Conservation (phyloP, 2,888 invertebrate species). For the Formica aserva region DNA sequence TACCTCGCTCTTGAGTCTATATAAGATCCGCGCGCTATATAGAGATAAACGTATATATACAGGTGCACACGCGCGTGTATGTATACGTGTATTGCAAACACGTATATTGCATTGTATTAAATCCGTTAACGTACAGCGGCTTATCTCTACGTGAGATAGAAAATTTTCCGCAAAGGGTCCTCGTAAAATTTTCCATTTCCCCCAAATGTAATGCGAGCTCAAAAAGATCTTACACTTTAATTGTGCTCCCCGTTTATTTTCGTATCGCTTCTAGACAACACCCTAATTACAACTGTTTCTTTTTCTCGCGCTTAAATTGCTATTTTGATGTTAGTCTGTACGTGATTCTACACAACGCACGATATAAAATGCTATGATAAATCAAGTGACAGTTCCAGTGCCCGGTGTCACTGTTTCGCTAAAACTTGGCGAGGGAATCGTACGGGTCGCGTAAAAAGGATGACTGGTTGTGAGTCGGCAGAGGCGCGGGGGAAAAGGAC, state of each 20-base stretch:
- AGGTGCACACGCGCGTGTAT: slow-evolving; percentile 38
- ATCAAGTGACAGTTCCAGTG: slow-evolving; percentile 67
- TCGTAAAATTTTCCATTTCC: slow-evolving; percentile 46
- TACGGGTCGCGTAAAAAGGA: slow-evolving; percentile 64
- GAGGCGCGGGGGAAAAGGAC: slow-evolving; percentile 56
- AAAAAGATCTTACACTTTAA: background rate
- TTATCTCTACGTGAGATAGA: slow-evolving; percentile 60
- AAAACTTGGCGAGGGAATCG: slow-evolving; percentile 66
- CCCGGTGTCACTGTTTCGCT: slow-evolving; percentile 68
- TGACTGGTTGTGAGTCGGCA: slow-evolving; percentile 62
- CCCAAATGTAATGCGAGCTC: slow-evolving; percentile 19
- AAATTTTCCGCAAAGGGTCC: slow-evolving; percentile 51
- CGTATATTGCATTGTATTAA: slow-evolving; percentile 77
- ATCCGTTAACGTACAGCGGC: slow-evolving; percentile 70
- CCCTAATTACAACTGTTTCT: slow-evolving; percentile 18
- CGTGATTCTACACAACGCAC: slow-evolving; percentile 14
- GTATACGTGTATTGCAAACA: slow-evolving; percentile 65
- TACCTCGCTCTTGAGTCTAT: slow-evolving; percentile 30
- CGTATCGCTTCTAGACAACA: background rate
- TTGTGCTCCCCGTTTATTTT: background rate
- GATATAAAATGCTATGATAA: slow-evolving; percentile 56
- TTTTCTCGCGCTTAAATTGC: slow-evolving; percentile 54
- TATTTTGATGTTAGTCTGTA: slow-evolving; percentile 30
- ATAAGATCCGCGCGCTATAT: slow-evolving; percentile 32
- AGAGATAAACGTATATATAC: slow-evolving; percentile 38